Evolutionary conservation across 1,140 invertebrate genomes (phyloP).

Genomic region (Achroia grisella): DNA sequence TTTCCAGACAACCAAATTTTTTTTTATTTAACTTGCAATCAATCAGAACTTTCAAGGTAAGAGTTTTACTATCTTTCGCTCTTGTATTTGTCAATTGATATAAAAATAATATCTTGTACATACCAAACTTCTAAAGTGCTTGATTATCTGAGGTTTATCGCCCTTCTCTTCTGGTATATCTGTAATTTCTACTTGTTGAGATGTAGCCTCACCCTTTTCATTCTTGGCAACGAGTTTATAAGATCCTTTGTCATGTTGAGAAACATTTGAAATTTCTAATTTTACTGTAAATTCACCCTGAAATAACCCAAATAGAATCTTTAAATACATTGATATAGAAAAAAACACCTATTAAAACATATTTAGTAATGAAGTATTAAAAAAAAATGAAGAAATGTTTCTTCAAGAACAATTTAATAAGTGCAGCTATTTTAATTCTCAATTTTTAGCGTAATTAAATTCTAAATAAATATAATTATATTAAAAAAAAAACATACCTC

Average conservation of each 20-base stretch:
- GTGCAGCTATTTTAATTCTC: background rate
- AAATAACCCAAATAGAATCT: conserved; percentile 23
- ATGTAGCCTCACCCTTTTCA: conserved; percentile 93
- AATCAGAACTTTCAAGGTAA: too few relatives aligned
- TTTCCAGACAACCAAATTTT: too few relatives aligned
- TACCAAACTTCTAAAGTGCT: conserved; percentile 83
- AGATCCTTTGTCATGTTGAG: conserved; percentile 86
- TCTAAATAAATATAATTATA: too few relatives aligned
- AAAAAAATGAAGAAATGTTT: background rate
- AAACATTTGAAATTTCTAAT: conserved; percentile 88
- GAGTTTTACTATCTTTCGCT: too few relatives aligned
- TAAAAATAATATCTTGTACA: conserved; percentile 35
- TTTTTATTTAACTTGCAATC: too few relatives aligned
- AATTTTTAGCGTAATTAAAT: too few relatives aligned
- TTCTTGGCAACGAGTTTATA: conserved; percentile 95
- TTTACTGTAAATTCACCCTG: conserved; percentile 90
- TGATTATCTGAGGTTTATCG: conserved; percentile 81
- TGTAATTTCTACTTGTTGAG: conserved; percentile 89
- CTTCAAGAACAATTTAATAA: background rate
- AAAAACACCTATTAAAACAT: too few relatives aligned
- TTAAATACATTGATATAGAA: too few relatives aligned
- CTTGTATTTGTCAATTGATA: too few relatives aligned
- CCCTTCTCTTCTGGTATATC: conserved; percentile 86
- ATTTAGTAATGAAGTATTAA: too few relatives aligned
- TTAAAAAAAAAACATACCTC: conserved; percentile 72